Conservation (phyloP, 2,113 vertebrate species). For the Fregata magnificens region DNA sequence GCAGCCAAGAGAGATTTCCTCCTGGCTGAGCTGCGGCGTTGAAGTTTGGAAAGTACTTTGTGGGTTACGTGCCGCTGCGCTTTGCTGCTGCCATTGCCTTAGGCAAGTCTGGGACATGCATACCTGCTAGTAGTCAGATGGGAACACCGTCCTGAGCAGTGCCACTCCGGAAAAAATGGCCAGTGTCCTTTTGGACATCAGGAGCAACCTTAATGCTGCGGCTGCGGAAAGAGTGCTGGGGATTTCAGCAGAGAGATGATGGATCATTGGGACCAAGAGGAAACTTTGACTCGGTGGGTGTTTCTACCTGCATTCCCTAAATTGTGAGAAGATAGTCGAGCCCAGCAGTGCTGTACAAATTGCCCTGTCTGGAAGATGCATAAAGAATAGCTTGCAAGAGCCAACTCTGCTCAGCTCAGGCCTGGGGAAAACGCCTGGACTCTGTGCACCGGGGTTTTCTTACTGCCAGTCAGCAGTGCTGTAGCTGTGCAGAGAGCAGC, state of each 20-base stretch:
- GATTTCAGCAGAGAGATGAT: neutral
- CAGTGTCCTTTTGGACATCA: neutral
- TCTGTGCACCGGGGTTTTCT: neutral
- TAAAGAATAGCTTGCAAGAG: neutral
- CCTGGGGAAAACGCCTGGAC: neutral
- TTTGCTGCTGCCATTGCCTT: neutral
- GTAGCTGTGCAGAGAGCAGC: neutral
- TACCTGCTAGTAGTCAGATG: neutral
- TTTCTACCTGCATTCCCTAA: neutral
- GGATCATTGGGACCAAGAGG: neutral
- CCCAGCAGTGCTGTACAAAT: neutral
- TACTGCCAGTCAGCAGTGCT: neutral
- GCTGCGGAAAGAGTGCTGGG: neutral
- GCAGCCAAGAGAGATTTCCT: conserved; percentile 17
- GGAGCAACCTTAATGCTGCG: neutral
- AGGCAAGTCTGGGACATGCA: neutral
- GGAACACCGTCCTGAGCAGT: neutral
- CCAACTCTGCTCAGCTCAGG: neutral
- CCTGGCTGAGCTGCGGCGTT: neutral
- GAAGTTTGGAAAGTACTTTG: neutral
- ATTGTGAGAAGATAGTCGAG: neutral
- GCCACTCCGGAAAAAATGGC: neutral
- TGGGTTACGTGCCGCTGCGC: neutral
- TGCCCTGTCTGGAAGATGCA: neutral
- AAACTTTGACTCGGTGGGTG: neutral